Evolutionary conservation across 2,797 vertebrate species (phyloP), one percentile per base, ranked within the genome.

Genomic region (Garrulus glandarius): DNA sequence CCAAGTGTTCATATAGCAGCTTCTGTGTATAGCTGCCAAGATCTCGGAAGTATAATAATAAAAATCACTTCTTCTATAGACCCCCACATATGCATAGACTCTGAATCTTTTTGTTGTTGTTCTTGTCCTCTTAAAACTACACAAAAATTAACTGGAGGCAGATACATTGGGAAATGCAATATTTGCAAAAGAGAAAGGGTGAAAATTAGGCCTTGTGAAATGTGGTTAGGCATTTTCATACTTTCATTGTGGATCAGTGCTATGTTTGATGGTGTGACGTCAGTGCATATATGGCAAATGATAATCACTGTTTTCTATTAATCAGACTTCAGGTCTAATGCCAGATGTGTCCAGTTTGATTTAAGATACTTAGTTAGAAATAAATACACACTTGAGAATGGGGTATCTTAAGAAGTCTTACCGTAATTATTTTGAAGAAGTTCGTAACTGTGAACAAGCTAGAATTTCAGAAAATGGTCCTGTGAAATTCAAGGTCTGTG

Each of bases 51-150:
- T 39, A 5, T 30, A 37, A 56, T 60, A 84, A 83, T 30, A 61
- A 76, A 78, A 68, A 24, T 0, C 21, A 30, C 9, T 60, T 39
- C 24, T 79, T 50, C 29, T 9, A 1, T 44, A 56, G 81, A 41
- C 29, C 27, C 6, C 27, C 13, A 6, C 6, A 1, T 49, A 29
- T 1, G 2, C n/a, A 29, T 44, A 13, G 1, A 1, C 55, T 67
- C 64, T 67, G 47, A 64, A 23, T 57, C 52, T 37, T 72, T 3
- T 29, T 36, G 30, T 71, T 88, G 50, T 55, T 87, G 59, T 57
- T 92, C 32, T 44, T 78, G 75, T 89, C 32, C 32, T 91, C 41
- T 74, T 87, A 39, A 88, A 82, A 39, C 23, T 34, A 16, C 27
- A 32, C 46, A 76, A 53, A 70, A 83, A 77, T 49, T 56, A 79